Percentiles rank a stretch among this genome's conserved stretches.
phyloP scores from a whole-genome alignment of 2,888 invertebrate genomes.

The Balanococcus diminutus region DNA sequence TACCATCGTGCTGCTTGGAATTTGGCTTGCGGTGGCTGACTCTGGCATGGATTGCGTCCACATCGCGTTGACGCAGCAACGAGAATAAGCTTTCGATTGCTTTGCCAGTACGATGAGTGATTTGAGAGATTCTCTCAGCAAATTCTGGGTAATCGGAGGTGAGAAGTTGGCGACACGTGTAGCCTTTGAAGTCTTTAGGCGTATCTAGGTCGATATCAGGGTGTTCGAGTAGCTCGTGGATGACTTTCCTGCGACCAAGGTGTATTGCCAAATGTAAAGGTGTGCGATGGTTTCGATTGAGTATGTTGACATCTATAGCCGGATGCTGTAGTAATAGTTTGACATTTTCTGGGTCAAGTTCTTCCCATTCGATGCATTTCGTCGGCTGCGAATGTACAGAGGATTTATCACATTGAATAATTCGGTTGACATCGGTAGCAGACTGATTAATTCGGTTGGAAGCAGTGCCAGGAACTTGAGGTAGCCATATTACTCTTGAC shows the following conservation, averaged over 20 bases:
- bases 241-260: conserved; percentile 64
- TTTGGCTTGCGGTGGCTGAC: conserved; percentile 59
- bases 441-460: too few species aligned
- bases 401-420: too few species aligned
- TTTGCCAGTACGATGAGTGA: not conserved
- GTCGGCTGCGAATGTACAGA: too few species aligned
- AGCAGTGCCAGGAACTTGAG: conserved; percentile 60
- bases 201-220: conserved; percentile 69
- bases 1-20: conserved; percentile 64
- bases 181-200: conserved; percentile 65
- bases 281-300: conserved; percentile 60
- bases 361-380: too few species aligned
- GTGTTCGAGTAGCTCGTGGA: conserved; percentile 66
- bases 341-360: too few species aligned
- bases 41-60: conserved; percentile 56
- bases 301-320: conserved; percentile 60
- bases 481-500: too few species aligned
- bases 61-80: conserved; percentile 54
- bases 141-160: conserved; percentile 65
- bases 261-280: conserved; percentile 62
- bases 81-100: conserved; percentile 13
- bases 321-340: conserved; percentile 59
- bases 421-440: too few species aligned
- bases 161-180: conserved; percentile 67
- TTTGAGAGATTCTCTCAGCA: not conserved